A percentile compares a stretch with the other conserved stretches of the same genome.
phyloP scores from a whole-genome alignment of 2,113 vertebrate species.

The Panthera leo region DNA sequence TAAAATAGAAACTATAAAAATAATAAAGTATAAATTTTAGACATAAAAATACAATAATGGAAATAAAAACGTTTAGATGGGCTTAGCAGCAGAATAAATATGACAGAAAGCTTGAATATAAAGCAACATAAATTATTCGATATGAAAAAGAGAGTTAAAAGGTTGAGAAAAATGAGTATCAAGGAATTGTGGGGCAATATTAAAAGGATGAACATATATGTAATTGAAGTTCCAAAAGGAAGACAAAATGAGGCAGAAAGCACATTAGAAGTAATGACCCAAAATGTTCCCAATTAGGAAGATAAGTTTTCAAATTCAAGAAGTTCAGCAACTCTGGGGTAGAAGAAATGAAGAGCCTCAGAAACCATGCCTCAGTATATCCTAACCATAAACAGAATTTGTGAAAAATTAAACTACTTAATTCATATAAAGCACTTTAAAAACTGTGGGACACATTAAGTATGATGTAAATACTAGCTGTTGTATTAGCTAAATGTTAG shows the following conservation, averaged over 20 bases:
- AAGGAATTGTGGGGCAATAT: neutral
- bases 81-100: neutral
- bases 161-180: neutral
- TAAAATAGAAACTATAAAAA: neutral
- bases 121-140: neutral
- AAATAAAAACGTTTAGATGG: neutral
- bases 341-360: neutral
- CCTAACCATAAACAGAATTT: neutral
- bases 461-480: neutral
- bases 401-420: neutral
- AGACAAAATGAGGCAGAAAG: neutral
- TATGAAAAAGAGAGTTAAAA: neutral
- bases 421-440: neutral
- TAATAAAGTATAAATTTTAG: neutral
- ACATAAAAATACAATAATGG: neutral
- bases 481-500: neutral
- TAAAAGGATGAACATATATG: neutral
- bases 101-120: neutral
- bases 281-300: neutral
- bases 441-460: neutral
- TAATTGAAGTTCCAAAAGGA: neutral
- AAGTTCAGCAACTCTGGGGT: neutral
- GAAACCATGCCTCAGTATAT: neutral
- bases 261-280: neutral
- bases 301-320: neutral